Evolutionary conservation across 2,113 vertebrate genomes (phyloP).

Genomic region (Philantomba maxwellii): DNA sequence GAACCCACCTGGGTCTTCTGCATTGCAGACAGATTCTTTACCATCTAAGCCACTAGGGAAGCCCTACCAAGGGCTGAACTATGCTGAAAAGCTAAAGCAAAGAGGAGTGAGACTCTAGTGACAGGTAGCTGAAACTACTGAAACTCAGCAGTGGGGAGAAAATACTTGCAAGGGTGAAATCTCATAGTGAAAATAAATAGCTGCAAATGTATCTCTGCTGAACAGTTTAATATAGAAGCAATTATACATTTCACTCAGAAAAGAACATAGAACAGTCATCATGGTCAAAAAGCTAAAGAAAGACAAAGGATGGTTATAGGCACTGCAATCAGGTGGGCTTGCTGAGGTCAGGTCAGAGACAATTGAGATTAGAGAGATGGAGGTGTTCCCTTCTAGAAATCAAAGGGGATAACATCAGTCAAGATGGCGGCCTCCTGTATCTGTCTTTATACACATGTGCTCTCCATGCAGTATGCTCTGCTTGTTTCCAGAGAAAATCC

Average conservation of each 20-base stretch:
- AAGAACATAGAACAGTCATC: background rate
- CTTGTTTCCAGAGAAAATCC: background rate
- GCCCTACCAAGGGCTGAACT: background rate
- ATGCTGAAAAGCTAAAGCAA: background rate
- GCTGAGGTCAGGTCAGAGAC: background rate
- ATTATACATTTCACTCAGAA: background rate
- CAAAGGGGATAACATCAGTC: background rate
- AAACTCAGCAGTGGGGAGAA: background rate
- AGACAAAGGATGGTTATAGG: background rate
- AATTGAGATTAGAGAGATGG: background rate
- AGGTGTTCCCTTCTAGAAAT: background rate
- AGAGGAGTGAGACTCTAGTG: background rate
- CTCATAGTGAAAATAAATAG: background rate
- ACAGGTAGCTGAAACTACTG: background rate
- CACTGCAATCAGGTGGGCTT: background rate
- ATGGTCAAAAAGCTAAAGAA: background rate
- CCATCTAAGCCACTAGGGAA: background rate
- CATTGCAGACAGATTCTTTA: background rate
- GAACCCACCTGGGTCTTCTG: background rate
- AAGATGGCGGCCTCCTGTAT: background rate
- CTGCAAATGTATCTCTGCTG: background rate
- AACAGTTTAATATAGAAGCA: background rate
- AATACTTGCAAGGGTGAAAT: background rate
- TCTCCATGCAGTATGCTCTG: background rate
- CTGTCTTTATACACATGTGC: background rate